A percentile compares a stretch with the other conserved stretches of the same genome.
These are phyloP conservation scores for Jaculus jaculus DNA, from an alignment of 2,113 vertebrate genomes.

Conservation along the genomic window DNA sequence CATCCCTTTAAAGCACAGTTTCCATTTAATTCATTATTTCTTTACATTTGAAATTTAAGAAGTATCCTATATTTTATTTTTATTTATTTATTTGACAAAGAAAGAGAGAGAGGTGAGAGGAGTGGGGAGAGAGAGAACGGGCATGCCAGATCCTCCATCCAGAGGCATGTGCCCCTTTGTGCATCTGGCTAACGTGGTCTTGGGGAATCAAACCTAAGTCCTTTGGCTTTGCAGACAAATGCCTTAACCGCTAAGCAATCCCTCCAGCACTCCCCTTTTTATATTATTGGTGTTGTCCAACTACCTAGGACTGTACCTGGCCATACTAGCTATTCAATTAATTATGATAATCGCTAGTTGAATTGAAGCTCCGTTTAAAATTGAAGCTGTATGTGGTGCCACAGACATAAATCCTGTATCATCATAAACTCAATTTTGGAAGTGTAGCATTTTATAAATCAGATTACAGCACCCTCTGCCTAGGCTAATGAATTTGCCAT, in stretches of 20 bases:
- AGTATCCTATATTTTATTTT: neutral
- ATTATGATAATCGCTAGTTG: neutral
- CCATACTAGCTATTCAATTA: neutral
- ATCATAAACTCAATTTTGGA: neutral
- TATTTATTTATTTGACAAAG: too few relatives aligned
- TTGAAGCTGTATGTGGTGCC: neutral
- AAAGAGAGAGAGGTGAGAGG: too few relatives aligned
- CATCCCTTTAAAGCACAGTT: neutral
- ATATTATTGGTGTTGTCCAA: neutral
- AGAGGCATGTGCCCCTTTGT: too few relatives aligned
- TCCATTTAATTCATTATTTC: neutral
- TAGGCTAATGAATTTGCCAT: conserved; percentile 9
- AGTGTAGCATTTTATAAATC: conserved; percentile 34
- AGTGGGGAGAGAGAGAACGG: too few relatives aligned
- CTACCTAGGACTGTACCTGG: neutral
- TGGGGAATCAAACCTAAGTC: too few relatives aligned
- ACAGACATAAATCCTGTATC: neutral
- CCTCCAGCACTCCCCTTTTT: too few relatives aligned
- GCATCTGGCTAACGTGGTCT: too few relatives aligned
- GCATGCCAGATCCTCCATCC: too few relatives aligned
- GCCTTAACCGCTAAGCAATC: too few relatives aligned
- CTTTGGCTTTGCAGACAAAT: too few relatives aligned
- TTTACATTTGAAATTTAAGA: neutral
- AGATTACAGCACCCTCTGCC: neutral
- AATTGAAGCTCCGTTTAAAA: conserved; percentile 32